Conservation (phyloP, 2,888 invertebrate genomes). For the Asteroscopus sphinx region DNA sequence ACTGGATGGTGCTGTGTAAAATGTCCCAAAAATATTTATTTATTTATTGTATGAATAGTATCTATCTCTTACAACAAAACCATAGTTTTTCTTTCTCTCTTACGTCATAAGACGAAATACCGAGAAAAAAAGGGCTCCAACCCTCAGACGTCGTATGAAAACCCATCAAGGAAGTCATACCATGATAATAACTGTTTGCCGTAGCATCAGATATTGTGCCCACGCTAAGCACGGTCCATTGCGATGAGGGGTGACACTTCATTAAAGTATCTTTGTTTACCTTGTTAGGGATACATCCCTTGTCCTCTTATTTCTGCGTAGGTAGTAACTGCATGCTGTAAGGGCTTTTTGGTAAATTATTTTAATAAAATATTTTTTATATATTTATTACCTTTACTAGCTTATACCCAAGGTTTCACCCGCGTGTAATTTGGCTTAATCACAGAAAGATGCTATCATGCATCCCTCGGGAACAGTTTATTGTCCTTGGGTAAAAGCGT, state of each 20-base stretch:
- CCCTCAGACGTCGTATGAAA: constrained; percentile 1
- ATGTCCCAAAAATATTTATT: too few relatives aligned
- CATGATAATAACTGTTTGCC: constrained; percentile 17
- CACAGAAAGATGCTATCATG: too few relatives aligned
- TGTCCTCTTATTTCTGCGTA: background rate
- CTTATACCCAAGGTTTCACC: too few relatives aligned
- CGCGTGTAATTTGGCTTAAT: too few relatives aligned
- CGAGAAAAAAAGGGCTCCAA: background rate
- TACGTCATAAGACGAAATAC: background rate
- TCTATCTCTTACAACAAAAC: too few relatives aligned
- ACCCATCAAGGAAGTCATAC: constrained; percentile 1
- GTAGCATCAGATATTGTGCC: constrained; percentile 23
- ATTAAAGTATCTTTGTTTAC: constrained; percentile 38
- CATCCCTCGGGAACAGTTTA: too few relatives aligned
- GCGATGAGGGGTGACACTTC: constrained; percentile 43
- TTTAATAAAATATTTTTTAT: too few relatives aligned
- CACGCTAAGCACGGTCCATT: constrained; percentile 29
- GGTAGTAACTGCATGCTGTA: background rate
- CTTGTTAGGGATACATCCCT: constrained; percentile 5
- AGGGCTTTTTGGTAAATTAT: background rate
- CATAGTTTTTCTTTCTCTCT: background rate
- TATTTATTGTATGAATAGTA: too few relatives aligned
- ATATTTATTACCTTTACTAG: too few relatives aligned
- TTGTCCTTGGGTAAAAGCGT: too few relatives aligned
- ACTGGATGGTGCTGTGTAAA: too few relatives aligned